These are phyloP conservation scores for Nomada fucata DNA, from an alignment of 2,888 invertebrate genomes.

Conservation along the genomic window DNA sequence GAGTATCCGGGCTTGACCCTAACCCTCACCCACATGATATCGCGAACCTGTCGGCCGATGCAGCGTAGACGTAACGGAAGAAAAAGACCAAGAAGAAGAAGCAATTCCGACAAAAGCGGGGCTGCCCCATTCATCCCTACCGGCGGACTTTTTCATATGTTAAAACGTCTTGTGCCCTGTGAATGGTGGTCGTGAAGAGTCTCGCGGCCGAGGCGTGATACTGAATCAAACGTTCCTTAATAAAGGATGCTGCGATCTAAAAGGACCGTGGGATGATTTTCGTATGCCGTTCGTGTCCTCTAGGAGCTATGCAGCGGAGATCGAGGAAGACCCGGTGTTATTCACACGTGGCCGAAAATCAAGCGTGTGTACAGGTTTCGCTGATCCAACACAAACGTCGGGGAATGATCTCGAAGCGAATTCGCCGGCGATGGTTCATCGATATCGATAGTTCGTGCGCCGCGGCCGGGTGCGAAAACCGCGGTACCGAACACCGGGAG, in stretches of 20 bases:
- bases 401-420: slow-evolving; percentile 35
- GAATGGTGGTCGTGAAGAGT: slow-evolving; percentile 71
- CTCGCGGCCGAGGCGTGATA: slow-evolving; percentile 81
- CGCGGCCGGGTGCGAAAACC: slow-evolving; percentile 45
- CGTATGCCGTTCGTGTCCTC: slow-evolving; percentile 60
- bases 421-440: slow-evolving; percentile 39
- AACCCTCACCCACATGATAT: slow-evolving; percentile 73
- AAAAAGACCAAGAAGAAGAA: slow-evolving; percentile 64
- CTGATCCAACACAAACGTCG: too few species aligned
- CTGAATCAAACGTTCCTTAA: slow-evolving; percentile 82
- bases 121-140: slow-evolving; percentile 75
- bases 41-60: slow-evolving; percentile 77
- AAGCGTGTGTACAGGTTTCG: too few species aligned
- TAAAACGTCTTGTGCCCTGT: slow-evolving; percentile 74
- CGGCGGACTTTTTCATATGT: slow-evolving; percentile 79
- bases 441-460: slow-evolving; percentile 27
- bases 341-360: neutral
- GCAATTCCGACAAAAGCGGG: slow-evolving; percentile 75
- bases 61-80: slow-evolving; percentile 46
- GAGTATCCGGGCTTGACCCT: slow-evolving; percentile 68
- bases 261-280: slow-evolving; percentile 82
- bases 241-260: slow-evolving; percentile 82
- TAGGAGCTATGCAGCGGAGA: slow-evolving; percentile 34
- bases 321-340: slow-evolving; percentile 19
- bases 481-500: slow-evolving; percentile 39